A percentile compares a stretch with the other conserved stretches of the same genome.
phyloP scores from a whole-genome alignment of 92 coral and sea anemone species.

The Hydrozoanthus gracilis region DNA sequence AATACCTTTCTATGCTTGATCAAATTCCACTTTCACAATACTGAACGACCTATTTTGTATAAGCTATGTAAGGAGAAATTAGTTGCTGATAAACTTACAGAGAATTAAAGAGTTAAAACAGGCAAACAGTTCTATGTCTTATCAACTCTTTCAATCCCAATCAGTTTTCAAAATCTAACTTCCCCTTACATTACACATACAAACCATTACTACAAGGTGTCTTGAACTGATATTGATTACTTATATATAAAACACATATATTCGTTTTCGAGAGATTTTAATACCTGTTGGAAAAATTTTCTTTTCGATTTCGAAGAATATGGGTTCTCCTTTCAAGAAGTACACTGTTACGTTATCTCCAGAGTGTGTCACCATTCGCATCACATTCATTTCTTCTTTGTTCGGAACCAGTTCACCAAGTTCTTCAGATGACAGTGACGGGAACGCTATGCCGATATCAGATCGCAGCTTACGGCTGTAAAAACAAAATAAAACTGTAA shows the following conservation, averaged over 20 bases:
- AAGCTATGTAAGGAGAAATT: no score
- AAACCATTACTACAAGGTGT: no score
- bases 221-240: neutral
- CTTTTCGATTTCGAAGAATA: conserved; percentile 91
- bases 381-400: conserved; percentile 92
- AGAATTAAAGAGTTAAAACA: no score
- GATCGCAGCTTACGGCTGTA: conserved; percentile 86
- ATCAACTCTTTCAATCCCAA: no score
- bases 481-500: neutral
- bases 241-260: neutral
- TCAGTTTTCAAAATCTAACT: no score
- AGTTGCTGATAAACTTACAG: no score
- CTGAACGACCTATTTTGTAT: no score
- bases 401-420: conserved; percentile 79
- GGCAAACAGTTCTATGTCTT: no score
- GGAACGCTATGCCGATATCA: conserved; percentile 76
- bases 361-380: conserved; percentile 83
- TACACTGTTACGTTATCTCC: conserved; percentile 84
- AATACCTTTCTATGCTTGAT: no score
- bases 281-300: conserved; percentile 91
- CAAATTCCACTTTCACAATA: no score
- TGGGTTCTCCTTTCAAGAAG: conserved; percentile 86
- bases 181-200: no score
- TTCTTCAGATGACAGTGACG: conserved; percentile 66
- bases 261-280: neutral